Evolutionary conservation across 2,888 invertebrate genomes (phyloP).

Genomic region (Cecidostiba fungosa): DNA sequence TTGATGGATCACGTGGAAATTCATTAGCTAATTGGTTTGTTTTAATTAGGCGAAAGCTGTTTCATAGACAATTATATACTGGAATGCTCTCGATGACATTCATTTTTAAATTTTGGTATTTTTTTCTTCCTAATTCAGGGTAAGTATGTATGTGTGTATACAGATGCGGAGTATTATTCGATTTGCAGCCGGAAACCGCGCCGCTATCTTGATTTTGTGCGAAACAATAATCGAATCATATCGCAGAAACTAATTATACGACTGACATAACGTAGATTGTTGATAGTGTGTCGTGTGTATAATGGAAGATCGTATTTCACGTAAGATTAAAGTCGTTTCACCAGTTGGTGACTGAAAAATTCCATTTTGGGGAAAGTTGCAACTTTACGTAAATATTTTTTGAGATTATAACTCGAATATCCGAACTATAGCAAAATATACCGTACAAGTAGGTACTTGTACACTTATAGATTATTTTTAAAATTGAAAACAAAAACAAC

Average conservation of each 20-base stretch:
- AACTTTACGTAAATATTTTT: no score
- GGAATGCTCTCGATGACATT: not conserved
- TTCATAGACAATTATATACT: no score
- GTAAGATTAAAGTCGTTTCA: not conserved
- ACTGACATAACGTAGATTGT: not conserved
- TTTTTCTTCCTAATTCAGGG: no score
- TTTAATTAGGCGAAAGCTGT: not conserved
- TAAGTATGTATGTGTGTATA: not conserved
- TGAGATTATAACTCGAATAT: no score
- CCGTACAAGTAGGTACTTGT: no score
- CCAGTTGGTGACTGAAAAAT: not conserved
- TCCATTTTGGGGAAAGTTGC: not conserved
- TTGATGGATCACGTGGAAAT: not conserved
- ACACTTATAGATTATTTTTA: no score
- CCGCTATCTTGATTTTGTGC: not conserved
- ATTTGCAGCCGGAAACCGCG: not conserved
- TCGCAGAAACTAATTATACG: not conserved
- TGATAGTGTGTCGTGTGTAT: not conserved
- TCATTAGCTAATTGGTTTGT: not conserved
- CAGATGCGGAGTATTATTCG: not conserved
- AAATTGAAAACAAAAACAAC: no score
- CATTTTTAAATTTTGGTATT: not conserved
- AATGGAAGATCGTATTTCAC: not conserved
- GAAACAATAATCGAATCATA: not conserved
- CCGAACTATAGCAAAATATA: no score